Base-by-base conservation (phyloP, 1,140 invertebrate species). In the Macrocentrus cingulum region DNA sequence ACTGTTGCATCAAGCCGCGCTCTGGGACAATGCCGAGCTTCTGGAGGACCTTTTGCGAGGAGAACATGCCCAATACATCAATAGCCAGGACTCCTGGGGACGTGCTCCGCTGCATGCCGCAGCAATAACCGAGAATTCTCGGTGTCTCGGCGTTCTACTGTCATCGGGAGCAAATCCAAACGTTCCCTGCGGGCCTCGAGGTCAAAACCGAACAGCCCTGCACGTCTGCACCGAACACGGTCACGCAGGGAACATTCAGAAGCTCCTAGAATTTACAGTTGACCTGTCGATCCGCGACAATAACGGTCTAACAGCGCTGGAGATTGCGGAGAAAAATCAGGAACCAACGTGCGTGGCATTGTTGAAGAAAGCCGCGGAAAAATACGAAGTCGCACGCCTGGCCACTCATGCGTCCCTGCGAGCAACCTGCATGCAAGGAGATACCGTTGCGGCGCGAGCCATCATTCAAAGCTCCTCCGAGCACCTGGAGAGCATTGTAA, bases 21-120 rank as follows among this genome's bases (percentile, higher is more conserved):
- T 96, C 16, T 97, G 92, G 91, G 91, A 95, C 75, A 95, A 95
- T 72, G 85, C 88, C 8, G 93, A 95, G 68, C 81, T 96, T 1
- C 77, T 95, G 20, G 85, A 89, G 71, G 93, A 95, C 77, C 77
- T 97, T 25, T 66, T 97, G 1, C 82, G 86, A 50, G 90, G 88
- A 1, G 89, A 89, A 23, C 83, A 89, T 63, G 74, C 84, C 20
- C 74, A 79, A n/a, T 84, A 86, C 42, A 85, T 92, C 13, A 88
- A 94, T 75, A 86, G 85, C 45, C 83, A 85, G 53, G 91, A 94
- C 72, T 84, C 85, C 2, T 90, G 86, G 84, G 90, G 91, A 0
- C 76, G 91, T 11, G 92, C 90, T 8, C 86, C 91, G 0, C 78
- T 95, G 1, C 93, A 95, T 77, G 91, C 91, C 0, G 91, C 92